Base-by-base conservation (phyloP, 2,797 vertebrate genomes). In the Hybognathus amarus region DNA sequence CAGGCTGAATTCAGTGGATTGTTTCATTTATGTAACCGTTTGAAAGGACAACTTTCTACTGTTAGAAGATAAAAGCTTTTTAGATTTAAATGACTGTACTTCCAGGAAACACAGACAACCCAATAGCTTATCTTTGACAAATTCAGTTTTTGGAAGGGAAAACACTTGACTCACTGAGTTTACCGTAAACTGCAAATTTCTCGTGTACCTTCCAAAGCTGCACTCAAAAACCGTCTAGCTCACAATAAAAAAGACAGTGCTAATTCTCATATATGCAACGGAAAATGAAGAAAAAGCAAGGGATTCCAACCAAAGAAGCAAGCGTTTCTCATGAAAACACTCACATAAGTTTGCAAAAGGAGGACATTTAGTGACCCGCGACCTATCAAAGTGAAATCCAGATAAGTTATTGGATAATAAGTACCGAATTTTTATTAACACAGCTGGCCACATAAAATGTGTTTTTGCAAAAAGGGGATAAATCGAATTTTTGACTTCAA, bases 41-140 rank as follows among this genome's bases (percentile, higher is more conserved):
- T 45, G 30, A 11, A 77, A 63, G 75, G 24, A 30, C n/a, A 75
- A 38, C 74, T 42, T 42, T 67, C 56, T 69, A 52, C 64, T 47
- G 45, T 64, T 61, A 77, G n/a, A n/a, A n/a, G 81, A 87, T 84
- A 79, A 85, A 80, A 81, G 76, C 6, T 12, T 67, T 84, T 74
- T 59, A 33, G 20, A 75, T 42, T 22, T 30, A 73, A 73, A 73
- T 20, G 0, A 63, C n/a, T 22, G 75, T 42, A 63, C 30, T 77
- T 63, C n/a, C 40, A 30, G 38, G 40, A 47, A 63, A 77, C 75
- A 18, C 8, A 10, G 9, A 40, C 7, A 59, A 74, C 50, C 1
- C 52, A 40, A 76, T 24, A 76, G 22, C n/a, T n/a, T 61, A 17
- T 77, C n/a, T 77, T 77, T 63, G n/a, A 45, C 17, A 63, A 24